A percentile compares a stretch with the other conserved stretches of the same genome.
Conservation (phyloP, 2,113 vertebrate species). For the Montifringilla adamsi region DNA sequence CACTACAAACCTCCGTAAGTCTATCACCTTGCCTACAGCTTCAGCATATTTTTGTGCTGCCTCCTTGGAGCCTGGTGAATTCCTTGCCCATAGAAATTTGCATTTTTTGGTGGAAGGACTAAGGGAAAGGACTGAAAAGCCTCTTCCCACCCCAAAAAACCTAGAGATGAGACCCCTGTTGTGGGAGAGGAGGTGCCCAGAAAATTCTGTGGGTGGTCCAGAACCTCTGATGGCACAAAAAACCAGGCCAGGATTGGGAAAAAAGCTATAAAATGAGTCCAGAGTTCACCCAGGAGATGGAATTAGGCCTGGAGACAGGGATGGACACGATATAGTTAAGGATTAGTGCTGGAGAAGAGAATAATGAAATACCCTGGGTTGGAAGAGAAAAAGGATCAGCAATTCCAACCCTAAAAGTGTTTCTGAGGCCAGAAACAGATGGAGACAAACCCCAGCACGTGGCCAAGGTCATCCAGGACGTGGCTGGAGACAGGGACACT, state of each 20-base stretch:
- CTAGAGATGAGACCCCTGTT: neutral
- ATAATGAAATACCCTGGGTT: neutral
- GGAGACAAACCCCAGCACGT: neutral
- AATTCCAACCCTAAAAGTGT: neutral
- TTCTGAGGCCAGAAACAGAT: neutral
- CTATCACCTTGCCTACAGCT: neutral
- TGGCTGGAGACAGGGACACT: neutral
- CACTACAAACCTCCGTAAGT: neutral
- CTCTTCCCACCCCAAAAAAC: neutral
- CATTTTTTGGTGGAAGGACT: neutral
- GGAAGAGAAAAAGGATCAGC: neutral
- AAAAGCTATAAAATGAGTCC: rapidly evolving
- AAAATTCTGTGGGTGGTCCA: neutral
- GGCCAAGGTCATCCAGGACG: neutral
- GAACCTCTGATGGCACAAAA: neutral
- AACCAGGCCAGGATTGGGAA: neutral
- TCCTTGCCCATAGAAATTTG: neutral
- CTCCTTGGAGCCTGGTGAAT: neutral
- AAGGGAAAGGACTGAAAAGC: neutral
- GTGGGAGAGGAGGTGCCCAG: neutral
- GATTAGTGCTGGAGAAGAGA: neutral
- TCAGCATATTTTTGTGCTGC: neutral
- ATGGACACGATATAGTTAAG: neutral
- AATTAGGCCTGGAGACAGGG: neutral
- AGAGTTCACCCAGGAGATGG: neutral